Conservation (phyloP, 2,888 invertebrate species). For the Subacronicta megacephala region DNA sequence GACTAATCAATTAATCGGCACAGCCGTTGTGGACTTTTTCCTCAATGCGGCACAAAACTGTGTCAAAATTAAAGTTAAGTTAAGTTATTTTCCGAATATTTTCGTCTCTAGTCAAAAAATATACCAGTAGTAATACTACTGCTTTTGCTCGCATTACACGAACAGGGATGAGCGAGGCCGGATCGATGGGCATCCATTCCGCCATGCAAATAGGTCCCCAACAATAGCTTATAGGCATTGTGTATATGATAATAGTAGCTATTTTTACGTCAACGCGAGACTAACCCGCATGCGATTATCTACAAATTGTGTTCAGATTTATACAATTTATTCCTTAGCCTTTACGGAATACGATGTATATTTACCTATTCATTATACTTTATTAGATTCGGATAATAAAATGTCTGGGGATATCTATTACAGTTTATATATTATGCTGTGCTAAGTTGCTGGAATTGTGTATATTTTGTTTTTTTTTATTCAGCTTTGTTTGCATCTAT, state of each 20-base stretch:
- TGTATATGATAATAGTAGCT: constrained; percentile 45
- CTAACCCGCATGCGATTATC: constrained; percentile 36
- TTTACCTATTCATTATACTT: constrained; percentile 4
- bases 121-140: constrained; percentile 17
- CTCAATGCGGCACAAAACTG: not conserved
- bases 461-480: too few relatives aligned
- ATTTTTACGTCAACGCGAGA: constrained; percentile 36
- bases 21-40: not conserved
- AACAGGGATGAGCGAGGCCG: constrained; percentile 9
- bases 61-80: too few relatives aligned
- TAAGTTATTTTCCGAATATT: too few relatives aligned
- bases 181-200: constrained; percentile 51
- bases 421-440: not conserved
- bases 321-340: constrained; percentile 24
- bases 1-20: not conserved
- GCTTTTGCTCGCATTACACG: not conserved
- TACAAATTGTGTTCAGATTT: constrained; percentile 32
- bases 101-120: not conserved
- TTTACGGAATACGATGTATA: constrained; percentile 19
- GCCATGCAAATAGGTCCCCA: constrained; percentile 52
- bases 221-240: constrained; percentile 48
- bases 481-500: too few relatives aligned
- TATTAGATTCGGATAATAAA: not conserved
- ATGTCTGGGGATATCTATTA: not conserved
- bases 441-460: too few relatives aligned